Evolutionary conservation across 2,888 invertebrate species (phyloP).

Genomic region (Trileptium ribeirensis): DNA sequence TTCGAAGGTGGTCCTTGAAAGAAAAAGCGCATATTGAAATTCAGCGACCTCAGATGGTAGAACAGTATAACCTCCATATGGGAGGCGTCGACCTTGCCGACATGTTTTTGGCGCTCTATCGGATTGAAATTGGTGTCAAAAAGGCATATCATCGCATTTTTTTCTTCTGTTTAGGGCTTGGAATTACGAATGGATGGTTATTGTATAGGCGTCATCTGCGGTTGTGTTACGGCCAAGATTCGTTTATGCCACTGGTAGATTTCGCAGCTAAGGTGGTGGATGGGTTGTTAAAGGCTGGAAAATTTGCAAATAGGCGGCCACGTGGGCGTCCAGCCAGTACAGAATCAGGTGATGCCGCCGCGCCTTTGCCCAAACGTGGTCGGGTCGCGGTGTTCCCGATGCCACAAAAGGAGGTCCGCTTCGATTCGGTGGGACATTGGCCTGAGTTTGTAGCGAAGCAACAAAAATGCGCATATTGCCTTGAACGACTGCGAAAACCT

Average conservation of each 20-base stretch:
- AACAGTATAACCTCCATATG: slow-evolving; percentile 39
- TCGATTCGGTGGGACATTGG: neutral
- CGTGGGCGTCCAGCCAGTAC: neutral
- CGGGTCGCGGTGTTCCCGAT: neutral
- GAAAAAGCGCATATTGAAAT: neutral
- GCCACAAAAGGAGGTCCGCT: neutral
- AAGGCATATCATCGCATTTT: slow-evolving; percentile 10
- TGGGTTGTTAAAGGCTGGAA: neutral
- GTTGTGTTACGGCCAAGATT: neutral
- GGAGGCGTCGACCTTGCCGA: slow-evolving; percentile 47
- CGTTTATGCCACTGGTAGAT: neutral
- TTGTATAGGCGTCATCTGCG: neutral
- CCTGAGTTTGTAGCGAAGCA: neutral
- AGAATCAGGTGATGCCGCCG: neutral
- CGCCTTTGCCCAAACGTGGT: neutral
- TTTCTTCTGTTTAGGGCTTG: neutral
- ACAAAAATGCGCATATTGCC: neutral
- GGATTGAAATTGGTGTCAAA: slow-evolving; percentile 4
- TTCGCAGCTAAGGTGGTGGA: neutral
- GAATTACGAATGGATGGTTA: slow-evolving; percentile 1
- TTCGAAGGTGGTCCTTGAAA: neutral
- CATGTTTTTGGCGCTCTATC: slow-evolving; percentile 33
- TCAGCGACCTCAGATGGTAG: neutral
- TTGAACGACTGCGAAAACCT: too few species aligned
- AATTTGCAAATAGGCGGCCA: neutral